A percentile compares a stretch with the other conserved stretches of the same genome.
Conservation (phyloP, 1,140 invertebrate genomes). For the Lerema accius region DNA sequence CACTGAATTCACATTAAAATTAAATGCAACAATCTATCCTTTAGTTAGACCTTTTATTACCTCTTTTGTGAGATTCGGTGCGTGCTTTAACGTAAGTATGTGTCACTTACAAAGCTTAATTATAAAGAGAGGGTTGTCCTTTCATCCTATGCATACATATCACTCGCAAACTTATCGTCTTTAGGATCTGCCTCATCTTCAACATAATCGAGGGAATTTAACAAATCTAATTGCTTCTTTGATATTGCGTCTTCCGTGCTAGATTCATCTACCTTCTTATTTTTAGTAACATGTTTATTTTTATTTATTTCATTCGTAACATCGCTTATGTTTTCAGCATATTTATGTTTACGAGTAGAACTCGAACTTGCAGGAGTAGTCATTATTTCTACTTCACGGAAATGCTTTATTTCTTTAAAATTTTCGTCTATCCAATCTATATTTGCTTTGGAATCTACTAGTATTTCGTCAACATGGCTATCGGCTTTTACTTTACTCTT, state of each 20-base stretch:
- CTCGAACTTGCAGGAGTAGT: conserved; percentile 29
- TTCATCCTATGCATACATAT: too few relatives aligned
- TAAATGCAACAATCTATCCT: too few relatives aligned
- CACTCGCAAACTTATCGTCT: conserved; percentile 50
- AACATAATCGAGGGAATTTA: conserved; percentile 60
- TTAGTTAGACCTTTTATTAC: too few relatives aligned
- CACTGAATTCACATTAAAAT: too few relatives aligned
- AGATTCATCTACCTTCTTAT: conserved; percentile 34
- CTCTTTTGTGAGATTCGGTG: too few relatives aligned
- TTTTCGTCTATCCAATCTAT: conserved; percentile 59
- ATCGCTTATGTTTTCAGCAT: conserved; percentile 43
- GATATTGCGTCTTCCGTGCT: conserved; percentile 43
- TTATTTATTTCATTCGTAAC: conserved; percentile 53
- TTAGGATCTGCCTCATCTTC: conserved; percentile 53
- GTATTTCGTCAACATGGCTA: not conserved
- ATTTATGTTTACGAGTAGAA: conserved; percentile 36
- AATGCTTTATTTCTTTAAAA: conserved; percentile 37
- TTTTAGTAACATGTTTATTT: too few relatives aligned
- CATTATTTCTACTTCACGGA: conserved; percentile 3
- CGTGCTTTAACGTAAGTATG: too few relatives aligned
- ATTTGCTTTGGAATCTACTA: conserved; percentile 35
- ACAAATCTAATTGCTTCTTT: conserved; percentile 51
- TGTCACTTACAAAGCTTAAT: too few relatives aligned
- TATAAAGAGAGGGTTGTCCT: too few relatives aligned
- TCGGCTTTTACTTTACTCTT: not conserved